These are phyloP conservation scores for Lymantria monacha DNA, from an alignment of 2,888 invertebrate genomes.

Conservation along the genomic window DNA sequence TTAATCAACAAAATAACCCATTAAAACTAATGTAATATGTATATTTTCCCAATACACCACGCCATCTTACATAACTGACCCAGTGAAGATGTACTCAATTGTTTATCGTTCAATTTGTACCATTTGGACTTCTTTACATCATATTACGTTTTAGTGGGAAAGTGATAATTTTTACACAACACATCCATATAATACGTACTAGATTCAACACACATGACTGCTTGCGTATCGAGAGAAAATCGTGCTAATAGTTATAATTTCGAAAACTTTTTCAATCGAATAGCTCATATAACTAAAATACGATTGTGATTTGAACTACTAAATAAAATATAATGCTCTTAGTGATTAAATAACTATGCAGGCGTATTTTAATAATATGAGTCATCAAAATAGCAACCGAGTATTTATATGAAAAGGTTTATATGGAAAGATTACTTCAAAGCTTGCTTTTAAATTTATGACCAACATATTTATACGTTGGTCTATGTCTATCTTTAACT, in stretches of 20 bases:
- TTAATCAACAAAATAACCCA: background rate
- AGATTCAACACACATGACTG: conserved; percentile 8
- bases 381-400: too few species aligned
- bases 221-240: conserved; percentile 4
- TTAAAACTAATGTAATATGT: background rate
- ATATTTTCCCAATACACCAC: background rate
- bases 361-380: too few species aligned
- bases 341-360: too few species aligned
- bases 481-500: too few species aligned
- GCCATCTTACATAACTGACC: conserved; percentile 16
- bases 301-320: background rate
- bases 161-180: conserved; percentile 30
- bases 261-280: conserved; percentile 1
- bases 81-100: conserved; percentile 8
- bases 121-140: conserved; percentile 16
- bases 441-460: too few species aligned
- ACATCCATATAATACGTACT: conserved; percentile 1
- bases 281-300: background rate
- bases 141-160: conserved; percentile 19
- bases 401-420: too few species aligned
- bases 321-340: too few species aligned
- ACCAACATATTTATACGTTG: too few species aligned
- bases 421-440: too few species aligned
- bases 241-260: conserved; percentile 4
- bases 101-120: conserved; percentile 27